phyloP scores from a whole-genome alignment of 2,797 vertebrate species.

The Trachurus trachurus region DNA sequence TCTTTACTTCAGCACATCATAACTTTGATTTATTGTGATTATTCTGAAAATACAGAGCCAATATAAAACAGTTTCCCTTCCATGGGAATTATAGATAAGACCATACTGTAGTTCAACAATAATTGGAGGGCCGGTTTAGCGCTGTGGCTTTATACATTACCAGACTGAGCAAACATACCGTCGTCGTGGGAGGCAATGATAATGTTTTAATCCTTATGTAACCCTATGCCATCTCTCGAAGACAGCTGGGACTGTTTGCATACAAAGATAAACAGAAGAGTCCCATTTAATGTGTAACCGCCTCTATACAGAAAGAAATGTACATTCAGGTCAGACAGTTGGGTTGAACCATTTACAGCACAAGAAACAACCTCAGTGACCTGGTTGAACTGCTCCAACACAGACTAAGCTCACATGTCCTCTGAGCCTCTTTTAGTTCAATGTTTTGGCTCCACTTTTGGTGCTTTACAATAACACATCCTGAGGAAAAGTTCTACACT shows the following conservation, averaged over 20 bases:
- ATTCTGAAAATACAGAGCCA: conserved; percentile 6
- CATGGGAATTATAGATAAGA: conserved; percentile 14
- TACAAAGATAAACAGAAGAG: background rate
- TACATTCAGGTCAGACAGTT: background rate
- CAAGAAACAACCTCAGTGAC: background rate
- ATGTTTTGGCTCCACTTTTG: background rate
- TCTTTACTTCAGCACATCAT: conserved; percentile 14
- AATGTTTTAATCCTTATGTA: background rate
- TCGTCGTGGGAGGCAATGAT: conserved; percentile 7
- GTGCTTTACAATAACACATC: background rate
- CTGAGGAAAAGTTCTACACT: background rate
- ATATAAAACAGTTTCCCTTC: conserved; percentile 28
- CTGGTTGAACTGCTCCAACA: background rate
- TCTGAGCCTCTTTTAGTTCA: background rate
- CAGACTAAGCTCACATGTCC: background rate
- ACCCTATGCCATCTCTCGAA: background rate
- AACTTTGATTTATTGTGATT: conserved; percentile 49
- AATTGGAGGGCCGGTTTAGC: background rate
- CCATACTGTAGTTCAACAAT: no score
- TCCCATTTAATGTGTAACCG: background rate
- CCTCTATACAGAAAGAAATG: background rate
- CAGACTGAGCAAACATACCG: conserved; percentile 12
- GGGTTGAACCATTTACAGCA: background rate
- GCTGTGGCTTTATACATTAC: background rate
- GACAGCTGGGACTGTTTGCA: background rate